Percentiles rank a stretch among this genome's conserved stretches.
phyloP scores from a whole-genome alignment of 2,113 vertebrate species.

The Esox niger region DNA sequence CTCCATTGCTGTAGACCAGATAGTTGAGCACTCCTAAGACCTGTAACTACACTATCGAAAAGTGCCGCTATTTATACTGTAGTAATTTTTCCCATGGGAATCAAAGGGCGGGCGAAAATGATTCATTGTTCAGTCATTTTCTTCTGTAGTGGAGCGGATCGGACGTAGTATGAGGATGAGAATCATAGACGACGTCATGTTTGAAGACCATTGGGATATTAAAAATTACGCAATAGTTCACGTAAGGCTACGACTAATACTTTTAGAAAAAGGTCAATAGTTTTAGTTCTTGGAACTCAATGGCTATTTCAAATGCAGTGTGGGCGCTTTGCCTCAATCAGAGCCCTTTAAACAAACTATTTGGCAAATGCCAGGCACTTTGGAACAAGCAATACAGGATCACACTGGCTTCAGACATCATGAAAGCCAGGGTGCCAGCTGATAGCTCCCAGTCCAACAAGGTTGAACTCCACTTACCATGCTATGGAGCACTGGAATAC shows the following conservation, averaged over 20 bases:
- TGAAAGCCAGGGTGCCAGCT: neutral
- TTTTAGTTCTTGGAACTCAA: no score
- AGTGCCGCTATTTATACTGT: constrained; percentile 48
- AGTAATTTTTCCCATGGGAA: constrained; percentile 13
- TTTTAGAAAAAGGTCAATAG: no score
- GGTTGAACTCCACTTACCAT: no score
- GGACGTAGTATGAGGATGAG: no score
- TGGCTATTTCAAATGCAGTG: no score
- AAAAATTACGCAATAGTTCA: no score
- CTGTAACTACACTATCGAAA: constrained; percentile 6
- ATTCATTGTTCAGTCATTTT: constrained; percentile 42
- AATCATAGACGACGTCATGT: no score
- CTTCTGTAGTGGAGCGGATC: no score
- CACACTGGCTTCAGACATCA: constrained; percentile 2
- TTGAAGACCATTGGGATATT: no score
- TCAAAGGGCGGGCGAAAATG: constrained; percentile 54
- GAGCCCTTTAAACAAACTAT: constrained; percentile 2
- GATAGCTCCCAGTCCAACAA: no score
- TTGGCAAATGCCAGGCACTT: constrained; percentile 2
- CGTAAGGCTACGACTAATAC: no score
- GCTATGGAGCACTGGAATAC: no score
- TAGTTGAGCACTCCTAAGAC: constrained; percentile 9
- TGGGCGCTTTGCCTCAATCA: constrained; percentile 9
- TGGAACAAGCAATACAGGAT: constrained; percentile 1
- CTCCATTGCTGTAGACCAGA: constrained; percentile 53